Percentiles rank a stretch among this genome's conserved stretches.
Evolutionary conservation across 2,113 vertebrate genomes (phyloP).

Genomic region (Oryzias javanicus): DNA sequence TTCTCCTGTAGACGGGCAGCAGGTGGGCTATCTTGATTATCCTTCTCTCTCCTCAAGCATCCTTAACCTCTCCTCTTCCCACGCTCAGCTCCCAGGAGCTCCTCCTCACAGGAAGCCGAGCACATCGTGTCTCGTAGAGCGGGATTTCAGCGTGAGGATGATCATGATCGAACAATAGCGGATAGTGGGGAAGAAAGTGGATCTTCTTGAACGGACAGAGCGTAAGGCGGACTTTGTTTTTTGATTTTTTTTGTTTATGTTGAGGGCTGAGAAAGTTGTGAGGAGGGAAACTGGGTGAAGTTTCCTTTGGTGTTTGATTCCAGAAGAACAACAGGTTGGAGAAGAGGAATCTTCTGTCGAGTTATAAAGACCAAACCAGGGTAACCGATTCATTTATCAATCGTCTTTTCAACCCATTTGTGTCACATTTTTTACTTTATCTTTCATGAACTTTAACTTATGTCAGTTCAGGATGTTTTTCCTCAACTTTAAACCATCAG

Average conservation of each 20-base stretch:
- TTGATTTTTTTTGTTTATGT: too few species aligned
- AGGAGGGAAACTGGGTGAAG: background rate
- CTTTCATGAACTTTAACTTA: background rate
- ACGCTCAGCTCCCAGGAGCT: constrained; percentile 53
- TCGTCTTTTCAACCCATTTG: background rate
- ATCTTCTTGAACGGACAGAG: constrained; percentile 6
- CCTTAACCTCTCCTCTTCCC: constrained; percentile 68
- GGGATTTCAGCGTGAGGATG: constrained; percentile 21
- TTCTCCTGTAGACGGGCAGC: constrained; percentile 7
- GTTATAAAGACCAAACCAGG: constrained; percentile 25
- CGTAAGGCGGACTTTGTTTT: constrained; percentile 2
- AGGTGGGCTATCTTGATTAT: constrained; percentile 39
- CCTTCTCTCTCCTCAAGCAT: constrained; percentile 43
- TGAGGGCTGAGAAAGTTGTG: constrained; percentile 9
- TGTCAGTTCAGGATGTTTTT: too few species aligned
- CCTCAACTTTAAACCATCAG: too few species aligned
- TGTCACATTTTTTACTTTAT: background rate
- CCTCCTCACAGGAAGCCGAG: constrained; percentile 35
- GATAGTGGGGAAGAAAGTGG: constrained; percentile 16
- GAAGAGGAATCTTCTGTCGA: constrained; percentile 13
- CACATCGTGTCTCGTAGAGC: constrained; percentile 29
- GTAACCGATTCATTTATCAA: constrained; percentile 15
- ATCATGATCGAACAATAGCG: constrained; percentile 36
- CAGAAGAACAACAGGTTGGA: constrained; percentile 1
- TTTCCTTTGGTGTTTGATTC: constrained; percentile 28